Evolutionary conservation across 2,888 invertebrate species (phyloP), one percentile per base, ranked within the genome.

Genomic region (Cheilosia impressa): DNA sequence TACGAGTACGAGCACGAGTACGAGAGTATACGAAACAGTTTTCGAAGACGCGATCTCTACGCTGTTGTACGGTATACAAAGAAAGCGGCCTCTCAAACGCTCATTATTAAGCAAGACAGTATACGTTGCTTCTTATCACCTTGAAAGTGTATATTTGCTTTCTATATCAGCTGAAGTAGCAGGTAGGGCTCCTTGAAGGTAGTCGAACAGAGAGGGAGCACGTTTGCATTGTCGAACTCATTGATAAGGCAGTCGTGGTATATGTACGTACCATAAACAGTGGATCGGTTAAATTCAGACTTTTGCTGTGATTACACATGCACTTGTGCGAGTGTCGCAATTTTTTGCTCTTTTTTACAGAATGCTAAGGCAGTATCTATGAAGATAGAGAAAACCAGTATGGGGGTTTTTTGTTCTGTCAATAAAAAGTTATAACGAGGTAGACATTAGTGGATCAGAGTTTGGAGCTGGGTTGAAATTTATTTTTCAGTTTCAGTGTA

Each of bases 161-260:
- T 81, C 71, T 69, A 81, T 81, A 81, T 81, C 81, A 81, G 81
- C 65, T 81, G 50, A 81, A 81, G 81, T 81, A 76, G 81, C 81
- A 53, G 52, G 60, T 68, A 80, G 15, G 34, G 76, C 81, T 76
- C 66, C 81, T 76, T 69, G 9, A 63, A 76, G 53, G 68, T 62
- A 34, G 76, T 76, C 69, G 4, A 71, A 75, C 69, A 76, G 50
- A 69, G 69, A 81, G 76, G 69, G 63, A 65, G 76, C 63, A 76
- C 76, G 57, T 76, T 81, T 81, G 81, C 69, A 76, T 81, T 76
- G 75, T 76, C 69, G 76, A 76, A 65, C 69, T 58, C 55, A 81
- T 76, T 76, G 76, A 81, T 81, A 81, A 76, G 69, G 27, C 58
- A 63, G 63, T 62, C 63, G 50, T 69, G 69, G 69, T 62, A 69